Evolutionary conservation across 2,888 invertebrate genomes (phyloP).

Genomic region (Carpatolechia fugitivella): DNA sequence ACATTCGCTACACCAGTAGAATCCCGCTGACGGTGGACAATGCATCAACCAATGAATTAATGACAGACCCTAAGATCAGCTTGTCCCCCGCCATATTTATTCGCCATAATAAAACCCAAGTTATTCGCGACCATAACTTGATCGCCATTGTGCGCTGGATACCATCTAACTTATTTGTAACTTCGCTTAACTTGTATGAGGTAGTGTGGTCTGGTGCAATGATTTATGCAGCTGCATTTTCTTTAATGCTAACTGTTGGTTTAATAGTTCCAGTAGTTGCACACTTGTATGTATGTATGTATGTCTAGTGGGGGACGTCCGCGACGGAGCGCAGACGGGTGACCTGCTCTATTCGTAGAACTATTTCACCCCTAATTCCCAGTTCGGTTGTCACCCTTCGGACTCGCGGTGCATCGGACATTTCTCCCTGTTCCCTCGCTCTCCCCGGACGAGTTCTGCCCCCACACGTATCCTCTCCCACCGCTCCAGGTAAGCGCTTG

Average conservation of each 20-base stretch:
- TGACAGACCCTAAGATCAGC: constrained; percentile 6
- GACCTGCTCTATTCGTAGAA: too few species aligned
- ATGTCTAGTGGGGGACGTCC: too few species aligned
- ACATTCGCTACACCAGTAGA: neutral
- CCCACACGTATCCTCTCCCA: too few species aligned
- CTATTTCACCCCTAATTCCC: too few species aligned
- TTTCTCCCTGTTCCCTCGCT: too few species aligned
- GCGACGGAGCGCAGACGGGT: too few species aligned
- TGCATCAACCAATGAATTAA: constrained; percentile 20
- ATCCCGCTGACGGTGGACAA: neutral
- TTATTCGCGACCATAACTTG: neutral
- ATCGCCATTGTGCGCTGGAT: neutral
- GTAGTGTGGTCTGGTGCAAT: neutral
- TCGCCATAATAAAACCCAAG: constrained; percentile 2
- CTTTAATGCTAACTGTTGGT: neutral
- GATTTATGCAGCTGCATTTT: neutral
- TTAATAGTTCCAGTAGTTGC: neutral
- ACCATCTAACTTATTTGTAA: constrained; percentile 2
- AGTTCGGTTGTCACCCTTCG: too few species aligned
- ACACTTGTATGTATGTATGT: too few species aligned
- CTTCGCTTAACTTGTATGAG: neutral
- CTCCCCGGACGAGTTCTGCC: too few species aligned
- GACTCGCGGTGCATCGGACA: too few species aligned
- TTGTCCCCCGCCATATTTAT: constrained; percentile 8
- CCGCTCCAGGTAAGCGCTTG: too few species aligned